phyloP scores from a whole-genome alignment of 2,113 vertebrate species.

The Amazona vittata region DNA sequence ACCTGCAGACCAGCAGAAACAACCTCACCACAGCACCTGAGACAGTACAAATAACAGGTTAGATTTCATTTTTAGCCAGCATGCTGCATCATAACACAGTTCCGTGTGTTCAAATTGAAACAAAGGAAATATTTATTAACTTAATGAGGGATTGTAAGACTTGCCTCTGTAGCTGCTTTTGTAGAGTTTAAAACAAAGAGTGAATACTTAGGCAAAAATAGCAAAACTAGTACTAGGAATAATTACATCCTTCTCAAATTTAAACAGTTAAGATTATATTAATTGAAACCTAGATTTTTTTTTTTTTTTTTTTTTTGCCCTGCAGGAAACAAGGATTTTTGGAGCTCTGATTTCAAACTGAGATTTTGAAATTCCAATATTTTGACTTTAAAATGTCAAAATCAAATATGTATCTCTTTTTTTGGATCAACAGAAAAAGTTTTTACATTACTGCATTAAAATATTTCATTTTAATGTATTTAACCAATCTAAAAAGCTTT shows the following conservation, averaged over 20 bases:
- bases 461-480: background rate
- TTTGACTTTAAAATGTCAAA: background rate
- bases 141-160: background rate
- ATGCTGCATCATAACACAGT: background rate
- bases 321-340: background rate
- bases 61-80: background rate
- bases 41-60: background rate
- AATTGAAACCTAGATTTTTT: background rate
- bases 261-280: background rate
- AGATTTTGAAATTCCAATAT: conserved; percentile 14
- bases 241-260: background rate
- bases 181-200: background rate
- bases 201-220: background rate
- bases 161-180: background rate
- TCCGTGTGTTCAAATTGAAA: background rate
- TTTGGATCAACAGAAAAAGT: background rate
- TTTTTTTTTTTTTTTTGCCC: background rate
- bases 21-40: background rate
- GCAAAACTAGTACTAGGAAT: background rate
- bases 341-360: background rate
- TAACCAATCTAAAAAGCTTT: background rate
- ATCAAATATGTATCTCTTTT: background rate
- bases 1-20: background rate
- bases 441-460: background rate
- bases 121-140: background rate